Conservation (phyloP, 2,113 vertebrate genomes). For the Melanocharis versteri region DNA sequence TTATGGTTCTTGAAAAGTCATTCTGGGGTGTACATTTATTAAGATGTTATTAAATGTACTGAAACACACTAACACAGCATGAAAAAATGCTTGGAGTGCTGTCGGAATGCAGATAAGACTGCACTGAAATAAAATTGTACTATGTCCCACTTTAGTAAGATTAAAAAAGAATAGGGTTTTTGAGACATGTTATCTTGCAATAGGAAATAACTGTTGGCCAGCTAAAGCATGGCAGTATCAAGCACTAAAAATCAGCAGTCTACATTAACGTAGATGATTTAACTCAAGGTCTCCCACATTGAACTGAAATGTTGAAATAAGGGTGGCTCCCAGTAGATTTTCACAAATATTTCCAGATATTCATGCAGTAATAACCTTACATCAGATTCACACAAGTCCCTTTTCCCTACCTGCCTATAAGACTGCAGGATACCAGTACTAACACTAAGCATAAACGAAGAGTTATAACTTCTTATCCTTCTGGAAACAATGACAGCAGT, state of each 20-base stretch:
- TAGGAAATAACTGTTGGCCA: neutral
- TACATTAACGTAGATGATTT: neutral
- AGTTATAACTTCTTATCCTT: neutral
- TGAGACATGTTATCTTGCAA: neutral
- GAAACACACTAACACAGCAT: conserved; percentile 26
- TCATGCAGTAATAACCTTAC: neutral
- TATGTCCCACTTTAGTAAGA: neutral
- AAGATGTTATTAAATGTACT: conserved; percentile 21
- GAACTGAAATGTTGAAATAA: neutral
- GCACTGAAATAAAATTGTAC: conserved; percentile 34
- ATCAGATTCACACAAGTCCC: neutral
- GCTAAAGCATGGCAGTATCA: neutral
- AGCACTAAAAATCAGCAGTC: neutral
- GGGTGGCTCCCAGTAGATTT: neutral
- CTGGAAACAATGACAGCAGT: neutral
- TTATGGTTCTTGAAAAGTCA: conserved; percentile 20
- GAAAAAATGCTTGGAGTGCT: conserved; percentile 33
- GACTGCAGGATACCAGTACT: neutral
- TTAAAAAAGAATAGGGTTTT: neutral
- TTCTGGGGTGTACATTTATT: neutral
- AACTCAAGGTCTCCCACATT: neutral
- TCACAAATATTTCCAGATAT: neutral
- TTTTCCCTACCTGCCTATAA: neutral
- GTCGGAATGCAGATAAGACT: conserved; percentile 34
- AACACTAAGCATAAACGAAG: neutral